Conservation (phyloP, 2,888 invertebrate genomes). For the Eupeodes latifasciatus region DNA sequence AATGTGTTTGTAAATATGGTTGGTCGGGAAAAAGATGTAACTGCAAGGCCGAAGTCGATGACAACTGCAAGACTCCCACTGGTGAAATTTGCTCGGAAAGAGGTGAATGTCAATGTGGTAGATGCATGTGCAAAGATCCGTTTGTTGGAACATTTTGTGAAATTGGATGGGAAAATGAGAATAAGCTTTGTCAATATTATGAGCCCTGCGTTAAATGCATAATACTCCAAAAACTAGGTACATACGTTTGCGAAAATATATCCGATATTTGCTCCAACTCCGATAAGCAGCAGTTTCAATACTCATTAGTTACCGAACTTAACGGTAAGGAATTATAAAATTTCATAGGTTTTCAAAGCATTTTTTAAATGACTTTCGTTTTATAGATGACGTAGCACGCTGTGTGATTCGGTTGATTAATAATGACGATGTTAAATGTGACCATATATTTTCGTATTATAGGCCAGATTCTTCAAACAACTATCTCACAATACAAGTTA, state of each 20-base stretch:
- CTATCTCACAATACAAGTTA: slow-evolving; percentile 79
- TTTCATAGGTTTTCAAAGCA: not conserved
- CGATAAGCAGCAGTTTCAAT: slow-evolving; percentile 78
- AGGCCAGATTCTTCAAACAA: slow-evolving; percentile 78
- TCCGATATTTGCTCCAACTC: slow-evolving; percentile 80
- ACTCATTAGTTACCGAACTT: slow-evolving; percentile 79
- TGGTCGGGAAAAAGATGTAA: slow-evolving; percentile 87
- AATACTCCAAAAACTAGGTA: slow-evolving; percentile 79
- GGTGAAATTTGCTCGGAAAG: slow-evolving; percentile 88
- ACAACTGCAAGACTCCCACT: slow-evolving; percentile 86
- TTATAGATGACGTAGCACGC: slow-evolving; percentile 77
- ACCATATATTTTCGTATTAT: slow-evolving; percentile 81
- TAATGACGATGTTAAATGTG: slow-evolving; percentile 80
- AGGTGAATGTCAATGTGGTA: slow-evolving; percentile 91
- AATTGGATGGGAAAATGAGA: slow-evolving; percentile 80
- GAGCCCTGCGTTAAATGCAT: slow-evolving; percentile 82
- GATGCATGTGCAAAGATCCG: slow-evolving; percentile 80
- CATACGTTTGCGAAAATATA: slow-evolving; percentile 78
- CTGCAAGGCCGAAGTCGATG: slow-evolving; percentile 84
- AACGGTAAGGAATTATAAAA: slow-evolving; percentile 73
- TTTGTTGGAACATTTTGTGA: slow-evolving; percentile 82
- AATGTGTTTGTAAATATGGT: slow-evolving; percentile 88
- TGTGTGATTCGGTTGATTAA: slow-evolving; percentile 81
- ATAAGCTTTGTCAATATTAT: slow-evolving; percentile 82
- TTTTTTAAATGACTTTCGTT: not conserved